Percentiles rank a stretch among this genome's conserved stretches.
Evolutionary conservation across 1,140 invertebrate species (phyloP).

Genomic region (Brachionus sp.): DNA sequence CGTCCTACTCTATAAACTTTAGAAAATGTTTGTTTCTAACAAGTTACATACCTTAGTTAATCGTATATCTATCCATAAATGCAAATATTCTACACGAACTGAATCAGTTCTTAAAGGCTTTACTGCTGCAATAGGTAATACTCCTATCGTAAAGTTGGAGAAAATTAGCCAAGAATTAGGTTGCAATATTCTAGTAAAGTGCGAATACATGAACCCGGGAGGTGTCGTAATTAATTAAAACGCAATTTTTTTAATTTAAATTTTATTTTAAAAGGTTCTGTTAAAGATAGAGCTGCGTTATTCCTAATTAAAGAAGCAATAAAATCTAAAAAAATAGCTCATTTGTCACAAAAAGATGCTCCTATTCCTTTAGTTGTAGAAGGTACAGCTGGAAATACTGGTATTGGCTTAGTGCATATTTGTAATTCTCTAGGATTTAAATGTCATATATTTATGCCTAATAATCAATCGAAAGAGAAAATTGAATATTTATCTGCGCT

Average conservation of each 20-base stretch:
- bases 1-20: not conserved
- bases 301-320: conserved; percentile 58
- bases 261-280: conserved; percentile 50
- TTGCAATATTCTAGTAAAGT: conserved; percentile 59
- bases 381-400: conserved; percentile 61
- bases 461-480: conserved; percentile 59
- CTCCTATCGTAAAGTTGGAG: conserved; percentile 57
- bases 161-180: conserved; percentile 58
- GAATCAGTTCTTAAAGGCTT: conserved; percentile 4
- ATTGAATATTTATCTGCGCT: conserved; percentile 55
- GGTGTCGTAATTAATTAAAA: conserved; percentile 46
- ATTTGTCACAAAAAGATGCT: not conserved
- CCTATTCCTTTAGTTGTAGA: conserved; percentile 55
- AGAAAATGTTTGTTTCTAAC: not conserved
- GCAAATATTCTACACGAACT: not conserved
- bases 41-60: not conserved
- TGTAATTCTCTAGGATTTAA: conserved; percentile 58
- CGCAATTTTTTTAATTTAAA: not conserved
- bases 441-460: conserved; percentile 60
- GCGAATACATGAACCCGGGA: conserved; percentile 59
- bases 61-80: not conserved
- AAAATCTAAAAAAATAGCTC: conserved; percentile 49
- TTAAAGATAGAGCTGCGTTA: conserved; percentile 58
- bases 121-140: conserved; percentile 49
- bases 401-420: conserved; percentile 60